Conservation (phyloP, 1,140 invertebrate genomes). For the Dendroctonus ponderosae region DNA sequence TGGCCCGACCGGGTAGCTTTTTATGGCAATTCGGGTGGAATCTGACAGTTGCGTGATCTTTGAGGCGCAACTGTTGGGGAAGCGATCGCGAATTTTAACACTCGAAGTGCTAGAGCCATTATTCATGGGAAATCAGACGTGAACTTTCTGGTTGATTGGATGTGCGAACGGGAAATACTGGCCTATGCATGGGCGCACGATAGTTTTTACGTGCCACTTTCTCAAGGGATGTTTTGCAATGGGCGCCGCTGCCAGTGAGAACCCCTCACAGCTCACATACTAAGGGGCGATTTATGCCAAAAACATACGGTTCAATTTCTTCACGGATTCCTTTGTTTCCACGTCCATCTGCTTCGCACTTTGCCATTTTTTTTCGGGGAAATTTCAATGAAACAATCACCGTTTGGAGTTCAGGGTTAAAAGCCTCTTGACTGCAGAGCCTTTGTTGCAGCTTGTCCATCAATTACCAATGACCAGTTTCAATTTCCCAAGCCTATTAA, state of each 20-base stretch:
- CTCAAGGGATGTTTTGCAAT: not conserved
- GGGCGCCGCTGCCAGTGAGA: conserved; percentile 9
- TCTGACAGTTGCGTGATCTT: conserved; percentile 11
- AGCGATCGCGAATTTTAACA: conserved; percentile 40
- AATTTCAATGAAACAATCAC: no score
- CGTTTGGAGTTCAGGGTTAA: no score
- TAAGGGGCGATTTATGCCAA: conserved; percentile 15
- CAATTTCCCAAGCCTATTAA: no score
- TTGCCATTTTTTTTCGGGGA: no score
- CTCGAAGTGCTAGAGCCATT: conserved; percentile 44
- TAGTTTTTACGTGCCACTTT: not conserved
- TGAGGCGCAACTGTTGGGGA: conserved; percentile 17
- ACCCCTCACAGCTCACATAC: conserved; percentile 9
- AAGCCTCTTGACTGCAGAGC: no score
- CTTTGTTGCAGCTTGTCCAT: no score
- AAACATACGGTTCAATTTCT: conserved; percentile 27
- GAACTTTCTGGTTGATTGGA: conserved; percentile 45
- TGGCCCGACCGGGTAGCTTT: no score
- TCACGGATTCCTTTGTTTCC: conserved; percentile 20
- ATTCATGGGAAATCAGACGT: conserved; percentile 48
- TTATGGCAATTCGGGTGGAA: no score
- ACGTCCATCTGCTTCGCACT: conserved; percentile 3
- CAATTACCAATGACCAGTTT: no score
- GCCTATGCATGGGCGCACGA: conserved; percentile 7
- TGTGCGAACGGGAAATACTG: conserved; percentile 33